Conservation (phyloP, 2,888 invertebrate genomes). For the Stenchaetothrips biformis region DNA sequence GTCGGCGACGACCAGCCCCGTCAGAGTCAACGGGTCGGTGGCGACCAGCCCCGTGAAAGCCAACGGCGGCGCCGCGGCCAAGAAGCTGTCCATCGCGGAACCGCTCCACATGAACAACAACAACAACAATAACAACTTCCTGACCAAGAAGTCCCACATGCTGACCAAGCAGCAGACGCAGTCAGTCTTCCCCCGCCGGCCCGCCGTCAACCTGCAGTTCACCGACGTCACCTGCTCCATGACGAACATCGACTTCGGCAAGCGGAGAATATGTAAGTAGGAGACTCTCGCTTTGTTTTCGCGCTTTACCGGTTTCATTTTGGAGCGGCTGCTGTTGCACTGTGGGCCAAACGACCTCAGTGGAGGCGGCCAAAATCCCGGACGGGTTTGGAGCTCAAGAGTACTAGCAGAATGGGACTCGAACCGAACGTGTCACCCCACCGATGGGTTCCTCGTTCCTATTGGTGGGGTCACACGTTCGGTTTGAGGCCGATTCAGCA, state of each 20-base stretch:
- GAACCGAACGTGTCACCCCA: too few species aligned
- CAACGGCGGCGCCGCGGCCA: background rate
- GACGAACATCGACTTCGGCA: background rate
- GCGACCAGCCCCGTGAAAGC: background rate
- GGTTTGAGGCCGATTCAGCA: too few species aligned
- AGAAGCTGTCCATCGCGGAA: background rate
- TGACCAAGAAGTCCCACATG: conserved; percentile 1
- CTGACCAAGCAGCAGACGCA: conserved; percentile 18
- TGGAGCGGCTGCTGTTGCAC: too few species aligned
- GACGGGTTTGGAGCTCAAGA: too few species aligned
- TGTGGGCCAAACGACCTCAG: too few species aligned
- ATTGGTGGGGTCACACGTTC: too few species aligned
- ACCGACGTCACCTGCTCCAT: background rate
- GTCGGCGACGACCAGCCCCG: background rate
- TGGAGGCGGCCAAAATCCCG: too few species aligned
- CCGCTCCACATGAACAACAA: background rate
- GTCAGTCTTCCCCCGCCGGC: background rate
- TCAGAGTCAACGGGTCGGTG: background rate
- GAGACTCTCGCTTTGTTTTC: too few species aligned
- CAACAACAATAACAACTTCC: background rate
- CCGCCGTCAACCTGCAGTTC: conserved; percentile 10
- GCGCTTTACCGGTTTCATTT: too few species aligned
- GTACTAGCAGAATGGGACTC: too few species aligned
- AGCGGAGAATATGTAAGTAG: background rate
- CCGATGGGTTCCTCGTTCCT: too few species aligned